phyloP scores from a whole-genome alignment of 2,797 vertebrate species.

The Pseudochirops cupreus region DNA sequence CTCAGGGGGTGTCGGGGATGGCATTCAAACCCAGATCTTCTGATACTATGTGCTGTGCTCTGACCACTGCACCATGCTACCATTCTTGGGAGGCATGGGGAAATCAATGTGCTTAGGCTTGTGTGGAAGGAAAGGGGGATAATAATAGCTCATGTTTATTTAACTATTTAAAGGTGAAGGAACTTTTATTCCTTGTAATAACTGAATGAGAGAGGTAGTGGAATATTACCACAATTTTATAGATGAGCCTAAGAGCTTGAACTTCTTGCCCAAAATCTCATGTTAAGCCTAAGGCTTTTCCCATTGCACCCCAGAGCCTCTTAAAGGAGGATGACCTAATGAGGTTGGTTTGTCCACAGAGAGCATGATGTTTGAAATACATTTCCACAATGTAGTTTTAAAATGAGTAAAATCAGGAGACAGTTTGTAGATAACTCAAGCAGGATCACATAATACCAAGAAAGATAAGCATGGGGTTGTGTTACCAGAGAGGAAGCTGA shows the following conservation, averaged over 20 bases:
- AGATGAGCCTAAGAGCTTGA: not conserved
- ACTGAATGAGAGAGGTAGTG: not conserved
- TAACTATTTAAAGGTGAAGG: not conserved
- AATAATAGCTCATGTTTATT: not conserved
- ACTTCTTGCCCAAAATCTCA: not conserved
- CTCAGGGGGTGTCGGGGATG: not conserved
- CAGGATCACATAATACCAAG: not conserved
- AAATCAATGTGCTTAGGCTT: not conserved
- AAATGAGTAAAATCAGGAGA: not conserved
- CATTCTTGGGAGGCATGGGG: not conserved
- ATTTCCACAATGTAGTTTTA: not conserved
- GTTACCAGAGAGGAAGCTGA: not conserved
- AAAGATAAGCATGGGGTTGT: not conserved
- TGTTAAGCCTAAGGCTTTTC: not conserved
- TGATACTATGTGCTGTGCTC: not conserved
- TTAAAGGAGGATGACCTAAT: not conserved
- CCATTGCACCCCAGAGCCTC: not conserved
- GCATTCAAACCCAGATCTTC: not conserved
- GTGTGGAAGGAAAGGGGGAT: not conserved
- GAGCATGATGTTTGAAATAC: not conserved
- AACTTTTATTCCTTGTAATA: not conserved
- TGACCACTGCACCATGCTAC: not conserved
- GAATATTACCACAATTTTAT: not conserved
- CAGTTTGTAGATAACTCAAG: not conserved
- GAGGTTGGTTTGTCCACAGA: not conserved